phyloP scores from a whole-genome alignment of 2,113 vertebrate species.

The Cochlearius cochlearius region DNA sequence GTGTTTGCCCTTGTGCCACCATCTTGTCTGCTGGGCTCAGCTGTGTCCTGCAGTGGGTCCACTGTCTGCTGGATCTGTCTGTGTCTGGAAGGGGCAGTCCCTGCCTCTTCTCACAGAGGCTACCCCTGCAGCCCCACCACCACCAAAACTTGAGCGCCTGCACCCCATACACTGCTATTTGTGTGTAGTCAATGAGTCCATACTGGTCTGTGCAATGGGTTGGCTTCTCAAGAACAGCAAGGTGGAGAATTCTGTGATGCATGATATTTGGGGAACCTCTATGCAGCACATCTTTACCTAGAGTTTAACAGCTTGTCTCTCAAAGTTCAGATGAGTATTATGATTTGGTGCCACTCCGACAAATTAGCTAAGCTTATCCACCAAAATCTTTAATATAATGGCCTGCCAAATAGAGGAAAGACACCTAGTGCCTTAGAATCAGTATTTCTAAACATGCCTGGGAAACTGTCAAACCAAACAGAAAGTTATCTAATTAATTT shows the following conservation, averaged over 20 bases:
- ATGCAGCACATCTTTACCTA: background rate
- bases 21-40: background rate
- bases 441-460: background rate
- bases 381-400: background rate
- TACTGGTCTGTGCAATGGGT: rapidly evolving
- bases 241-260: background rate
- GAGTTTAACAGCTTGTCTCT: background rate
- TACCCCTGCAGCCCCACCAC: background rate
- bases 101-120: background rate
- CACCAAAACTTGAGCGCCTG: background rate
- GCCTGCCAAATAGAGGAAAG: background rate
- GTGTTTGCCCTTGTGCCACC: rapidly evolving
- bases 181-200: background rate
- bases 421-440: background rate
- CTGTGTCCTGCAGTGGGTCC: background rate
- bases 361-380: background rate
- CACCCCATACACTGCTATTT: background rate
- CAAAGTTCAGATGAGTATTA: background rate
- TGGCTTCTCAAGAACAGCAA: background rate
- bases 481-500: background rate
- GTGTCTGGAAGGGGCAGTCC: background rate
- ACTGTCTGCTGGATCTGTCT: background rate
- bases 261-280: background rate
- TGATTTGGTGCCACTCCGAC: background rate
- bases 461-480: background rate